Conservation (phyloP, 2,888 invertebrate species). For the Watsonalla cultraria region DNA sequence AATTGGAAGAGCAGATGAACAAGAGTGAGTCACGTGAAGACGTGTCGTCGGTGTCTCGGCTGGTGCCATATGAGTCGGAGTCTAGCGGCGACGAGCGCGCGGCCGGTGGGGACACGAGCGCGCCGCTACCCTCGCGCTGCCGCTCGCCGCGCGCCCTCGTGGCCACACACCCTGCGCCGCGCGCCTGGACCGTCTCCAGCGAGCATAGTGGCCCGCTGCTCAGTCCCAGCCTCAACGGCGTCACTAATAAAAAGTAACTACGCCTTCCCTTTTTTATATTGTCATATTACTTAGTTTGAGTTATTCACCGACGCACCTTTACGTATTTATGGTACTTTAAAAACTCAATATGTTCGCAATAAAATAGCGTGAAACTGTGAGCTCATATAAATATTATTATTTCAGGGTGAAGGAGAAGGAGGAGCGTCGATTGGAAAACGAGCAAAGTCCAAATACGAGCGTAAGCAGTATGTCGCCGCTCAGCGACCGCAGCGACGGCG, state of each 20-base stretch:
- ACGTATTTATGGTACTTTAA: no score
- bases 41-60: slow-evolving; percentile 46
- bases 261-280: slow-evolving; percentile 6
- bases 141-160: slow-evolving; percentile 50
- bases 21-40: slow-evolving; percentile 51
- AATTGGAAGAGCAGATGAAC: slow-evolving; percentile 69
- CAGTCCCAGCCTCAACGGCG: slow-evolving; percentile 73
- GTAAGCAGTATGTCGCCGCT: slow-evolving; percentile 72
- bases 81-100: slow-evolving; percentile 70
- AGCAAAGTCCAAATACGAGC: slow-evolving; percentile 65
- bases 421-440: slow-evolving; percentile 41
- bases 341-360: no score
- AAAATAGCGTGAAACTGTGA: no score
- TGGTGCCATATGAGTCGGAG: slow-evolving; percentile 81
- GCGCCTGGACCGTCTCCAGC: slow-evolving; percentile 67
- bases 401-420: slow-evolving; percentile 59
- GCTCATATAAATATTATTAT: background rate
- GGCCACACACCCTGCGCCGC: slow-evolving; percentile 57
- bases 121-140: slow-evolving; percentile 54
- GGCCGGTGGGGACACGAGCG: slow-evolving; percentile 33
- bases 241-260: slow-evolving; percentile 61
- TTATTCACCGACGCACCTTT: no score
- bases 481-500: slow-evolving; percentile 50
- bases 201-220: slow-evolving; percentile 60
- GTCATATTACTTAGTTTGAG: no score